These are phyloP conservation scores for Neodon shergylaensis DNA, from an alignment of 2,113 vertebrate species.

Conservation along the genomic window DNA sequence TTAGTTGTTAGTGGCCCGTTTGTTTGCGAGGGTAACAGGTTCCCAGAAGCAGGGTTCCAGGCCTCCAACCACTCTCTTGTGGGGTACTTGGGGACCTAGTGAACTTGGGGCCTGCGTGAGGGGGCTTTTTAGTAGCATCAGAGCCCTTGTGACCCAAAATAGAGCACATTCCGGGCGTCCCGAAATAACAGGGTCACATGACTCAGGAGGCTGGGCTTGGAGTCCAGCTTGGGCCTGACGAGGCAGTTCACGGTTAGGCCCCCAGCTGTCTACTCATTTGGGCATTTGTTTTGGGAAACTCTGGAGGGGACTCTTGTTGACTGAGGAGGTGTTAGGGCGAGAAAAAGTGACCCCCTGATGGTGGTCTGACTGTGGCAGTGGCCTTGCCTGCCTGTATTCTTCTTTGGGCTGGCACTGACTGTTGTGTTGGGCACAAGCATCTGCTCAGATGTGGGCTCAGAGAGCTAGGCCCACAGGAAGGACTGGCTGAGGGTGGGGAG, in stretches of 20 bases:
- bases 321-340: slow-evolving; percentile 3
- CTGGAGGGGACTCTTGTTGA: slow-evolving; percentile 29
- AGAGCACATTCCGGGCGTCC: slow-evolving; percentile 71
- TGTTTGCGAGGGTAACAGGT: neutral
- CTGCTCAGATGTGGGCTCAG: neutral
- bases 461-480: neutral
- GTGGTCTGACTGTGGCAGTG: neutral
- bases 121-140: slow-evolving; percentile 61
- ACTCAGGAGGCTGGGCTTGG: slow-evolving; percentile 56
- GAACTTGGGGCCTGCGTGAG: neutral
- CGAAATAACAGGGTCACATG: slow-evolving; percentile 78
- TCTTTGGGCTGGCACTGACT: neutral
- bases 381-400: neutral
- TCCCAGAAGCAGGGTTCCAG: neutral
- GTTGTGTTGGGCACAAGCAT: neutral
- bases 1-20: neutral
- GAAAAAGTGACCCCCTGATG: neutral
- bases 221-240: slow-evolving; percentile 57
- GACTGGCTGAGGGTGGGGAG: neutral
- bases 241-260: neutral
- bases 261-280: neutral
- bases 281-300: slow-evolving; percentile 63
- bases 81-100: neutral
- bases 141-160: slow-evolving; percentile 70
- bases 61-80: accelerated